phyloP scores from a whole-genome alignment of 2,113 vertebrate species.

The Perca schrenkii region DNA sequence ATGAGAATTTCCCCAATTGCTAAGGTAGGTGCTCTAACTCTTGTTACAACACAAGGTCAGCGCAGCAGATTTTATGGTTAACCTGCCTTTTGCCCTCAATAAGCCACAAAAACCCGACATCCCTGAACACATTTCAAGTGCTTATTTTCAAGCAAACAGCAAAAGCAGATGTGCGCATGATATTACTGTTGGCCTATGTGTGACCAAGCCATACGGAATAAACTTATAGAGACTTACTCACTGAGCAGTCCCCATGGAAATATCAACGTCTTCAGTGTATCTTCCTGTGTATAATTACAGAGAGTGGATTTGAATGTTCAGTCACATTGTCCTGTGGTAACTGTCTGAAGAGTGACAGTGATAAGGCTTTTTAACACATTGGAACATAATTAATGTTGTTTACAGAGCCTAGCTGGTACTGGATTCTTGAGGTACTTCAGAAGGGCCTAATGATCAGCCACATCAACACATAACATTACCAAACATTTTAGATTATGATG shows the following conservation, averaged over 20 bases:
- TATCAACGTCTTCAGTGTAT: conserved; percentile 9
- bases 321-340: not conserved
- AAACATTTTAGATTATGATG: not conserved
- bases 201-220: not conserved
- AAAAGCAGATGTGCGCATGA: not conserved
- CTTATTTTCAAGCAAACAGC: not conserved
- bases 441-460: not conserved
- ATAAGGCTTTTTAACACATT: not conserved
- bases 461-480: not conserved
- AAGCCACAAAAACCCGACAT: not conserved
- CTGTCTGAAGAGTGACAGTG: not conserved
- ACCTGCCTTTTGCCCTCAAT: not conserved
- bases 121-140: not conserved
- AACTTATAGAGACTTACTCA: not conserved
- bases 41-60: not conserved
- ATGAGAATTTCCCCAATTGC: not conserved
- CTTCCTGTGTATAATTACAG: not conserved
- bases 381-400: not conserved
- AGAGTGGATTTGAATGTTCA: not conserved
- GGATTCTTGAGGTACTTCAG: too few species aligned
- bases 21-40: not conserved
- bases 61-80: not conserved
- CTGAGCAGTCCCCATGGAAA: conserved; percentile 16
- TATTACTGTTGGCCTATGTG: too few species aligned
- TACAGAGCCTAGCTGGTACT: not conserved